Evolutionary conservation across 2,113 vertebrate genomes (phyloP).

Genomic region (Leucopternis melanops): DNA sequence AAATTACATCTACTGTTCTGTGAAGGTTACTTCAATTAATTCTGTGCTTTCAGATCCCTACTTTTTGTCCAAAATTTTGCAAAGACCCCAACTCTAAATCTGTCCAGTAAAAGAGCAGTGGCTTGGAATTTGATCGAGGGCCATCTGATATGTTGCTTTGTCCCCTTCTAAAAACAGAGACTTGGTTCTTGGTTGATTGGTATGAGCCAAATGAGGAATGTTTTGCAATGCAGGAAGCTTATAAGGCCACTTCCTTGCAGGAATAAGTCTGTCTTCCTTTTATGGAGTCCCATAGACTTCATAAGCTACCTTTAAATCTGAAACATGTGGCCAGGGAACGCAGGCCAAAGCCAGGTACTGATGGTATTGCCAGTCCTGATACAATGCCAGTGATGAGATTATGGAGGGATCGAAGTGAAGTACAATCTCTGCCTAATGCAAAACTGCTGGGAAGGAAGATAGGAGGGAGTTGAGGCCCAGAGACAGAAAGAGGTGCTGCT

Average conservation of each 20-base stretch:
- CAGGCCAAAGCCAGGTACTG: neutral
- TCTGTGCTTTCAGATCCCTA: neutral
- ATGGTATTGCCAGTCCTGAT: neutral
- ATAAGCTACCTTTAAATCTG: neutral
- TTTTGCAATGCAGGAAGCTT: neutral
- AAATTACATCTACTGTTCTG: neutral
- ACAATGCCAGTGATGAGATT: neutral
- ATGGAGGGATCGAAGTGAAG: fast-evolving
- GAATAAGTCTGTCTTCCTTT: neutral
- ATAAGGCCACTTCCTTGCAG: neutral
- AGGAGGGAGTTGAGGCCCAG: neutral
- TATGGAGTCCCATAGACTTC: neutral
- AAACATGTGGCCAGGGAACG: neutral
- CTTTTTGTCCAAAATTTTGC: neutral
- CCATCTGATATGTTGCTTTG: neutral
- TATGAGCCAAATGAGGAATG: neutral
- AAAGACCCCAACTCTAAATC: neutral
- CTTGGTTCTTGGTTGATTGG: neutral
- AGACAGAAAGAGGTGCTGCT: neutral
- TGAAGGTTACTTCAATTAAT: neutral
- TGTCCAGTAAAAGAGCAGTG: neutral
- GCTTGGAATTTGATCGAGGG: neutral
- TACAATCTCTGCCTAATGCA: neutral
- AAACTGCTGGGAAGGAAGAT: neutral
- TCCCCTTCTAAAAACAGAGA: neutral